A percentile compares a stretch with the other conserved stretches of the same genome.
Evolutionary conservation across 1,140 invertebrate genomes (phyloP).

Genomic region (Camponotus vicinus): DNA sequence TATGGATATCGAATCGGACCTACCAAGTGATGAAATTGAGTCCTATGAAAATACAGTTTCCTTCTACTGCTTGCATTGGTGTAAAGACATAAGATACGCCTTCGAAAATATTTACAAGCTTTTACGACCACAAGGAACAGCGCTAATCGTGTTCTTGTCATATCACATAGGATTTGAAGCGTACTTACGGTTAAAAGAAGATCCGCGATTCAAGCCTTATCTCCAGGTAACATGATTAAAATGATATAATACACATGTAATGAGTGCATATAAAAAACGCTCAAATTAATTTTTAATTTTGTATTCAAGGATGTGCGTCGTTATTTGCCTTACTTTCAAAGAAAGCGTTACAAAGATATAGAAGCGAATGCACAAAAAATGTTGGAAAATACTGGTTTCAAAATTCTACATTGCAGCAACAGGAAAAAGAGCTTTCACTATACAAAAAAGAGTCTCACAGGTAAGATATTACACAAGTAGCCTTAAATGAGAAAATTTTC

Average conservation of each 20-base stretch:
- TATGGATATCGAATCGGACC: constrained; percentile 89
- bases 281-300: neutral
- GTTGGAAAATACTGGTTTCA: constrained; percentile 89
- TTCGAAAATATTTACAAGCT: constrained; percentile 89
- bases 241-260: neutral
- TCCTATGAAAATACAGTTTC: constrained; percentile 91
- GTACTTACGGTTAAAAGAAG: constrained; percentile 88
- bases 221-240: constrained; percentile 86
- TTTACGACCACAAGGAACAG: constrained; percentile 89
- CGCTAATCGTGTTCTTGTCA: constrained; percentile 90
- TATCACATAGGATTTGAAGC: constrained; percentile 91
- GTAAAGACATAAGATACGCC: constrained; percentile 89
- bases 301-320: constrained; percentile 78
- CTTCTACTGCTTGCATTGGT: constrained; percentile 94
- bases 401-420: constrained; percentile 88
- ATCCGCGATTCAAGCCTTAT: constrained; percentile 88
- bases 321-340: constrained; percentile 83
- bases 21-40: constrained; percentile 85
- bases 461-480: constrained; percentile 80
- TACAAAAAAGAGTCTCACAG: constrained; percentile 88
- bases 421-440: constrained; percentile 87
- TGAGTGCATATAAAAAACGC: neutral
- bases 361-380: constrained; percentile 88
- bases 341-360: constrained; percentile 84
- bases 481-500: neutral